Conservation (phyloP, 2,113 vertebrate genomes). For the Dipodomys spectabilis region DNA sequence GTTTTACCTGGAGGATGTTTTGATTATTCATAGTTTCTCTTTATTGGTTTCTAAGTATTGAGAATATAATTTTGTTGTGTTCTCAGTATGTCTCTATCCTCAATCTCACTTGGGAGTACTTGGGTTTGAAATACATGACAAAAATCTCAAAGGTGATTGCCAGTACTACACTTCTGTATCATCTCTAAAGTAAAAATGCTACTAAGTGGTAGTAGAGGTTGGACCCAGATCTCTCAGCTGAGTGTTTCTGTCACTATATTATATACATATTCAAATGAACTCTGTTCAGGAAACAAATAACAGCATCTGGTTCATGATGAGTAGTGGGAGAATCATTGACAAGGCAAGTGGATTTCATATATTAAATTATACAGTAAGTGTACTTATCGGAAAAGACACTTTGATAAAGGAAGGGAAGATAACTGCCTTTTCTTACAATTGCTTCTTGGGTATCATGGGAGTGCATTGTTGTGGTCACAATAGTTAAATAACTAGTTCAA, state of each 20-base stretch:
- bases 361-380: background rate
- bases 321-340: background rate
- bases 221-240: background rate
- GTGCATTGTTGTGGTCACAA: background rate
- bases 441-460: background rate
- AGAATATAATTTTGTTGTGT: background rate
- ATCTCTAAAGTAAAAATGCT: constrained; percentile 19
- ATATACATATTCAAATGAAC: background rate
- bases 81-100: background rate
- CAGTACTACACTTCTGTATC: background rate
- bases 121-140: background rate
- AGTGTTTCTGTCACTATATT: background rate
- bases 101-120: background rate
- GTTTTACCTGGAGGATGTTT: constrained; percentile 11
- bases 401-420: background rate
- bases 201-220: background rate
- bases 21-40: background rate
- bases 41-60: background rate
- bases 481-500: background rate
- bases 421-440: background rate
- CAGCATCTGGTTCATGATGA: background rate
- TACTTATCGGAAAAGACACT: background rate
- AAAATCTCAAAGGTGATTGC: background rate
- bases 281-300: background rate
- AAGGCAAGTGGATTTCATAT: background rate